These are phyloP conservation scores for Empidonax alnorum DNA, from an alignment of 2,113 vertebrate species.

Conservation along the genomic window DNA sequence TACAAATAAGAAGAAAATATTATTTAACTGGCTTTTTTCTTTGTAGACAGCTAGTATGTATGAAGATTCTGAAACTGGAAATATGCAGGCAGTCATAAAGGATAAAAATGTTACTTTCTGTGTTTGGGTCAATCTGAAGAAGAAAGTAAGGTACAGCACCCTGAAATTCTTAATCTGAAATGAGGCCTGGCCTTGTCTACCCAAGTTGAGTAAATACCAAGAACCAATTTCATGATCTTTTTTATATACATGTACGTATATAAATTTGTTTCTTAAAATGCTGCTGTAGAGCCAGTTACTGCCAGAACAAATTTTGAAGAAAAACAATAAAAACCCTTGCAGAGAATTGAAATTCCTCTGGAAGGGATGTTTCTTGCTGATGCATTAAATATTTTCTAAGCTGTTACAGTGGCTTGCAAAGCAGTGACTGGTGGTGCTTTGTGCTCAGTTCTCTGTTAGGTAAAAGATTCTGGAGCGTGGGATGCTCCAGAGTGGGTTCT, in stretches of 20 bases:
- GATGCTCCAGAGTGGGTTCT: neutral
- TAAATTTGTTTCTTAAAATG: neutral
- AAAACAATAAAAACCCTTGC: neutral
- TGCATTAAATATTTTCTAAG: neutral
- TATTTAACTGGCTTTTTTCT: neutral
- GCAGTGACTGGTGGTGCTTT: neutral
- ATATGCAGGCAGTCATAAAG: slow-evolving; percentile 85
- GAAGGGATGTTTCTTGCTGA: neutral
- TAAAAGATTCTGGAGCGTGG: neutral
- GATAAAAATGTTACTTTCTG: slow-evolving; percentile 82
- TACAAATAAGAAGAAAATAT: neutral
- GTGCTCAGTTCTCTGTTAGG: neutral
- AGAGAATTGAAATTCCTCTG: neutral
- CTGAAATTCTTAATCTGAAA: neutral
- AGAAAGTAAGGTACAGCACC: slow-evolving; percentile 81
- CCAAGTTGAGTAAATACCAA: neutral
- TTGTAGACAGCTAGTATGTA: slow-evolving; percentile 77
- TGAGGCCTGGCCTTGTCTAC: neutral
- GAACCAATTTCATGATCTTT: neutral
- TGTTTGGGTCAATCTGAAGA: slow-evolving; percentile 93
- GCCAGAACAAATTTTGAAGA: neutral
- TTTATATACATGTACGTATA: neutral
- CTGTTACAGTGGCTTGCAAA: neutral
- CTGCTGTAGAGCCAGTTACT: neutral
- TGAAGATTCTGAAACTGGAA: slow-evolving; percentile 85